A percentile compares a stretch with the other conserved stretches of the same genome.
phyloP scores from a whole-genome alignment of 2,797 vertebrate genomes.

The Siniperca obscura region DNA sequence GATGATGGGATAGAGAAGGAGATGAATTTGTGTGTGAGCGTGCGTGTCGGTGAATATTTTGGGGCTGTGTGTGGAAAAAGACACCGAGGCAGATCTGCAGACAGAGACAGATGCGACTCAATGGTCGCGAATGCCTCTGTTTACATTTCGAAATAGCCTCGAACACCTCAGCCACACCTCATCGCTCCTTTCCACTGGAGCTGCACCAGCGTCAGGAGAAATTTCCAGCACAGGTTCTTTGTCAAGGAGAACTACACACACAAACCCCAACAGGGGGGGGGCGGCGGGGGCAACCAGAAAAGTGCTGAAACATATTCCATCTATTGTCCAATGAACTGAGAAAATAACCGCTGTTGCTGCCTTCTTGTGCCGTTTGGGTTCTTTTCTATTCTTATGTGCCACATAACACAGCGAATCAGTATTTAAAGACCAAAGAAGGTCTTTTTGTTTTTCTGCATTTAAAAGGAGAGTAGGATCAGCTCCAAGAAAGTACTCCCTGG shows the following conservation, averaged over 20 bases:
- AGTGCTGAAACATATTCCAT: conserved; percentile 40
- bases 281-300: conserved; percentile 24
- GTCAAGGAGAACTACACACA: conserved; percentile 28
- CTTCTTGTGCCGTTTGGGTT: conserved; percentile 39
- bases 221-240: conserved; percentile 19
- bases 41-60: conserved; percentile 66
- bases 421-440: conserved; percentile 34
- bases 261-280: too few species aligned
- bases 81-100: conserved; percentile 43
- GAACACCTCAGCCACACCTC: conserved; percentile 62
- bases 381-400: conserved; percentile 27
- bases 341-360: conserved; percentile 40
- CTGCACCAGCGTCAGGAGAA: conserved; percentile 9
- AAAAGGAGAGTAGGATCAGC: conserved; percentile 46
- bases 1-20: conserved; percentile 68
- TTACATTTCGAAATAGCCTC: conserved; percentile 69
- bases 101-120: conserved; percentile 64
- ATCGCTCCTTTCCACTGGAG: conserved; percentile 36
- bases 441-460: conserved; percentile 37
- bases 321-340: conserved; percentile 54
- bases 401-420: conserved; percentile 34
- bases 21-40: conserved; percentile 63
- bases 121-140: conserved; percentile 55
- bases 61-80: conserved; percentile 33
- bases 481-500: conserved; percentile 49